Base-by-base conservation (phyloP, 2,797 vertebrate genomes). In the Amblyraja radiata region DNA sequence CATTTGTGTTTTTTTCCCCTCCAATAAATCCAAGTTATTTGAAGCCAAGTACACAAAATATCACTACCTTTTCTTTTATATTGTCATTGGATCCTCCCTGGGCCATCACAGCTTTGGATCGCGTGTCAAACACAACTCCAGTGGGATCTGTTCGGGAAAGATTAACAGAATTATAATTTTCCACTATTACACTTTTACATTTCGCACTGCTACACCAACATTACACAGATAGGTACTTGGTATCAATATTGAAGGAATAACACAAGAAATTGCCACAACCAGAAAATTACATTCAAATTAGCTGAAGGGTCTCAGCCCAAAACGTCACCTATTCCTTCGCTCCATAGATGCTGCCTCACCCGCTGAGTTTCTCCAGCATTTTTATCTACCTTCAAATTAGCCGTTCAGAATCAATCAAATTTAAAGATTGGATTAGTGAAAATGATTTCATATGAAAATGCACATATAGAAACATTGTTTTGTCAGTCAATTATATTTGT, bases 61-160 rank as follows among this genome's bases (percentile, higher is more conserved):
- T 0, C 13, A 86, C 95, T 96, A 99, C 98, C 98, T 99, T 99
- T 94, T 99, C 98, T 95, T 99, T 99, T 98, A 99, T 99, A 95
- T 97, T 98, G 94, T 99, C 98, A 93, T 97, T 97, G 23, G 97
- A 96, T 95, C 98, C 98, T 95, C 98, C 98, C 94, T 98, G 98
- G 94, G 98, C 99, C 97, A 99, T 97, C 93, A 98, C 98, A 94
- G 98, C 98, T 94, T 99, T 99, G 74, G 98, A 98, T 94, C 98
- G 97, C 6, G 98, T 98, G 96, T 99, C 98, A 95, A 99, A 99
- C 95, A 98, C 97, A 93, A 99, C 98, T 86, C 98, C 98, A 11
- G 97, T 97, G 0, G 97, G 96, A 96, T 98, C 98, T 99, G 95
- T 28, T 54, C 16, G 93, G 93, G 93, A 94, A 94, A 65, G 65